A percentile compares a stretch with the other conserved stretches of the same genome.
These are phyloP conservation scores for Chymomyza amoena DNA, from an alignment of 2,888 invertebrate species.

Conservation along the genomic window DNA sequence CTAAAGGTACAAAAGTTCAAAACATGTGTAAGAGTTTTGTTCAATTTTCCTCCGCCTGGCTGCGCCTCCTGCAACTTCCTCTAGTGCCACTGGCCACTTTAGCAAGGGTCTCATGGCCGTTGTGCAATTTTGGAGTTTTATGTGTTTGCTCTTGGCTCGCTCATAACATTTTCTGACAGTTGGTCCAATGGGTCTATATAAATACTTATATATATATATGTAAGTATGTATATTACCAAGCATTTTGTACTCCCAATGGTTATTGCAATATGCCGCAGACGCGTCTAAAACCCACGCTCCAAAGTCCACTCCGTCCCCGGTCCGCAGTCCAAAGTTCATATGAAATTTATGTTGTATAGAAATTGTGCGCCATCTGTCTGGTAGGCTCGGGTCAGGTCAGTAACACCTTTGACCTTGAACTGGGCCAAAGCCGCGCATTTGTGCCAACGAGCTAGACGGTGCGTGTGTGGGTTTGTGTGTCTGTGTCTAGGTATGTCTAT, in stretches of 20 bases:
- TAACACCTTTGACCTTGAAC: background rate
- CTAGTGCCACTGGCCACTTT: background rate
- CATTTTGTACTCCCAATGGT: background rate
- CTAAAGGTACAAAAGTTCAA: background rate
- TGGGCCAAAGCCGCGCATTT: background rate
- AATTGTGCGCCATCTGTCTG: background rate
- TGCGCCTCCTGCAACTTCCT: background rate
- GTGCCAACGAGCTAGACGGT: background rate
- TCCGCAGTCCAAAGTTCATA: background rate
- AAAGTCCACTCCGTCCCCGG: no score
- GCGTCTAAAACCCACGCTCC: background rate
- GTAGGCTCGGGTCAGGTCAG: background rate
- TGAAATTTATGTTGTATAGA: background rate
- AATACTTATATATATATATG: background rate
- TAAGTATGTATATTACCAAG: background rate
- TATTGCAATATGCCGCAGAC: background rate
- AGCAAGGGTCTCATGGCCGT: background rate
- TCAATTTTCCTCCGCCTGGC: background rate
- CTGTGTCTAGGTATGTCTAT: no score
- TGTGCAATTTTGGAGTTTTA: background rate
- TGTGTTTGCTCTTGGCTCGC: background rate
- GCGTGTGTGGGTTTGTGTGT: background rate
- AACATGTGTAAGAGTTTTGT: slow-evolving; percentile 1
- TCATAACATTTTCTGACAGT: background rate
- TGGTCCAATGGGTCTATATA: background rate